Evolutionary conservation across 2,888 invertebrate species (phyloP).

Genomic region (Lithophane semibrunnea): DNA sequence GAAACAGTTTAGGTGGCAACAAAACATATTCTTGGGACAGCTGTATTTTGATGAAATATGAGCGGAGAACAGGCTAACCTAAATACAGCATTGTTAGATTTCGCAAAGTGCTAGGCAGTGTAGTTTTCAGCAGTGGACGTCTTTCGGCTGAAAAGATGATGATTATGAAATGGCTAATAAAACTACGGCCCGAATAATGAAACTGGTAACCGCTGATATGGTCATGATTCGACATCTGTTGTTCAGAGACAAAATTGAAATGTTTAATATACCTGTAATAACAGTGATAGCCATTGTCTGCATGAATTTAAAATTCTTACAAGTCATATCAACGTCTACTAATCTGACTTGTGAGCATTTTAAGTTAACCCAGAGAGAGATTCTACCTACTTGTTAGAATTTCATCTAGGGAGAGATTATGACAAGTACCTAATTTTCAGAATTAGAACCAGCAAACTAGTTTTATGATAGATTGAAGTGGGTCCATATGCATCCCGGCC

Average conservation of each 20-base stretch:
- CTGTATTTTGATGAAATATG: conserved; percentile 44
- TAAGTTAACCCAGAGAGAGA: not conserved
- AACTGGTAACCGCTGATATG: not conserved
- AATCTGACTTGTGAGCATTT: not conserved
- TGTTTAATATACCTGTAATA: not conserved
- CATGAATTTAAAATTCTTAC: not conserved
- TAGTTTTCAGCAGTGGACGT: not conserved
- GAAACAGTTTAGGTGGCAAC: conserved; percentile 42
- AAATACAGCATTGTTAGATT: not conserved
- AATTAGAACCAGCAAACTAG: conserved; percentile 1
- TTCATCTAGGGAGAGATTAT: not conserved
- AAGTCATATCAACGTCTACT: not conserved
- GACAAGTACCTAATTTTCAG: too few species aligned
- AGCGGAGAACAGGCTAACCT: not conserved
- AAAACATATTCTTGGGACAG: conserved; percentile 21
- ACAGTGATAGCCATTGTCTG: too few species aligned
- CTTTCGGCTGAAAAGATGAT: too few species aligned
- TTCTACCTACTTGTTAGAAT: too few species aligned
- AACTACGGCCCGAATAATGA: not conserved
- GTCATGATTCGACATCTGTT: not conserved
- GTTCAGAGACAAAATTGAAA: not conserved
- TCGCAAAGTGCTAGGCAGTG: not conserved
- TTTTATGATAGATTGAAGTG: not conserved
- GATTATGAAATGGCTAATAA: too few species aligned
- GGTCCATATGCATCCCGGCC: conserved; percentile 1